Evolutionary conservation across 2,113 vertebrate genomes (phyloP), one percentile per base, ranked within the genome.

Genomic region (Acanthochromis polyacanthus): DNA sequence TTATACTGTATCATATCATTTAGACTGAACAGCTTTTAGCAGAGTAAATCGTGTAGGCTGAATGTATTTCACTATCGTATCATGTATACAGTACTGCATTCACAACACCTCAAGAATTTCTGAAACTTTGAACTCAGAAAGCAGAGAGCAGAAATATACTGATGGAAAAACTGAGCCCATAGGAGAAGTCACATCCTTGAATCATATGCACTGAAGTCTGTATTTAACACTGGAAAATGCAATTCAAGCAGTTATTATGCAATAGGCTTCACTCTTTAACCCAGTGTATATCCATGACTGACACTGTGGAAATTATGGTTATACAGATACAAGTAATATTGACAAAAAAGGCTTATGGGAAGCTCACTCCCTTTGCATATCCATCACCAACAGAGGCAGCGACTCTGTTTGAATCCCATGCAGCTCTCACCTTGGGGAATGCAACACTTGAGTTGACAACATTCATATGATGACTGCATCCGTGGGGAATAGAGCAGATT

Each of bases 311-410:
- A 84, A 78, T 72, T 75, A 61, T 72, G 58, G 38, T 71, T 64
- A 53, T 30, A 70, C 32, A 55, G 25, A 75, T 57, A 71, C 10
- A 56, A 14, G 38, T 60, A 59, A 67, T 82, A 72, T 67, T 66
- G 73, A 82, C 69, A 52, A 58, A 78, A 78, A 86, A 72, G 67
- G 66, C 73, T 84, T 70, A 60, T 56, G 45, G 46, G 53, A 57
- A 68, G 55, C 22, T 52, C 69, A 77, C 84, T 71, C 75, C 84
- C 57, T 28, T 61, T 64, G 46, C 51, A 77, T 43, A 69, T 80
- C 40, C 51, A 77, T 87, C 68, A 78, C 60, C 63, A 22, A 52
- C 58, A 64, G 67, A 61, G 45, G 50, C 81, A 66, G 57, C 66
- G 23, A 46, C 73, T 32, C 72, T 80, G 48, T 81, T 57, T 81